Evolutionary conservation across 2,113 vertebrate genomes (phyloP).

Genomic region (Eclectus roratus): DNA sequence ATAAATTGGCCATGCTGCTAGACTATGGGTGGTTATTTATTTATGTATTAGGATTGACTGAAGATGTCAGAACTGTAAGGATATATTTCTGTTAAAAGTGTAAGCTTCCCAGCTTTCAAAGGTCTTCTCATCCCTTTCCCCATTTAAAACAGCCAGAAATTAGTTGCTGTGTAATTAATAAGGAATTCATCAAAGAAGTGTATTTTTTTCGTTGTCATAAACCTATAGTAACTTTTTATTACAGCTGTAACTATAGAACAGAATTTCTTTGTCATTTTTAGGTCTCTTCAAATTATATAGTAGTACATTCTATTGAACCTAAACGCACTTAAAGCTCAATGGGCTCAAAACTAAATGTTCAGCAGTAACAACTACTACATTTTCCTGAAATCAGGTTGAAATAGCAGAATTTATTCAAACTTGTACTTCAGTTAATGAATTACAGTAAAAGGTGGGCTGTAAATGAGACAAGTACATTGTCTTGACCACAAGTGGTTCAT

Average conservation of each 20-base stretch:
- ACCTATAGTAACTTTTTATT: not conserved
- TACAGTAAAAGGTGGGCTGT: not conserved
- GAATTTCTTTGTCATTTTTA: not conserved
- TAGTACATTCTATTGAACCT: not conserved
- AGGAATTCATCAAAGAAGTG: not conserved
- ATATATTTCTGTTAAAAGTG: not conserved
- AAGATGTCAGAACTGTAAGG: not conserved
- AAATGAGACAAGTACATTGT: not conserved
- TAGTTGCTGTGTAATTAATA: not conserved
- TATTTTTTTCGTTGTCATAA: not conserved
- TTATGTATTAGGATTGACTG: not conserved
- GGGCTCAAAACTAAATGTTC: not conserved
- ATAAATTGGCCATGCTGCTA: not conserved
- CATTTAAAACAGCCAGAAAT: not conserved
- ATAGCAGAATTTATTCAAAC: not conserved
- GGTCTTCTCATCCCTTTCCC: not conserved
- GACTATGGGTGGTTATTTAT: not conserved
- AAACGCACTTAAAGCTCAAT: not conserved
- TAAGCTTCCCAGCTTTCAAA: not conserved
- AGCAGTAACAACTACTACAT: not conserved
- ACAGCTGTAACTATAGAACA: not conserved
- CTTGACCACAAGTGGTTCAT: not conserved
- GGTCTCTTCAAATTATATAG: not conserved
- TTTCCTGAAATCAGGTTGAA: not conserved
- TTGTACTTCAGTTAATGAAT: not conserved